phyloP scores from a whole-genome alignment of 2,113 vertebrate species.

The Rhea americana region DNA sequence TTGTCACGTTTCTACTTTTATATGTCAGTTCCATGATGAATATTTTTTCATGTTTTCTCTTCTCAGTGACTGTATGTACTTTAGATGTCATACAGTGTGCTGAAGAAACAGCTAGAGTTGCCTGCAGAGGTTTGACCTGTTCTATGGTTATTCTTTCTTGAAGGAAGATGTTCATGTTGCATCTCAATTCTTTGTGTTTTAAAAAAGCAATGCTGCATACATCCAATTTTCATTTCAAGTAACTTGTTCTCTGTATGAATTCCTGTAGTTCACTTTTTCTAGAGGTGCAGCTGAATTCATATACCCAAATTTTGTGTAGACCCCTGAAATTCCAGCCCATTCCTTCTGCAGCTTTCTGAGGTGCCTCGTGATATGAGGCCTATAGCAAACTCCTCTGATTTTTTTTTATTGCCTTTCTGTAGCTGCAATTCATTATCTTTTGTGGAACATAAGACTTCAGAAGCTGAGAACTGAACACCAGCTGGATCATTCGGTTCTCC shows the following conservation, averaged over 20 bases:
- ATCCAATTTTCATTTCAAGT: background rate
- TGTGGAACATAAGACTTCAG: background rate
- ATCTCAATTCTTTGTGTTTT: background rate
- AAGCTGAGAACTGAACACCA: background rate
- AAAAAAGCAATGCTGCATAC: background rate
- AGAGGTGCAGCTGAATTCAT: background rate
- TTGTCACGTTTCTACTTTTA: background rate
- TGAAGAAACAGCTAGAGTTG: background rate
- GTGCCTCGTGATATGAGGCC: background rate
- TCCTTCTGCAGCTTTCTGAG: background rate
- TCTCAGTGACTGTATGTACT: background rate
- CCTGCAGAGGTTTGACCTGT: background rate
- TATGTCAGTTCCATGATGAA: rapidly evolving
- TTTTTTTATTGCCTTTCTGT: background rate
- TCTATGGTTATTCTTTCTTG: background rate
- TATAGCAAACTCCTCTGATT: background rate
- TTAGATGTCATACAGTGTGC: background rate
- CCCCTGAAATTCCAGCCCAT: background rate
- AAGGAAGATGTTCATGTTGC: background rate
- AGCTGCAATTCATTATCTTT: background rate
- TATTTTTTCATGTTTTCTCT: background rate
- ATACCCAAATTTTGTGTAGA: background rate
- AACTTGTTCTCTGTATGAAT: background rate
- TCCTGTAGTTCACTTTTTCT: background rate
- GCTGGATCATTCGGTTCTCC: background rate